phyloP scores from a whole-genome alignment of 2,888 invertebrate species.

The Drosophila acutilabella region DNA sequence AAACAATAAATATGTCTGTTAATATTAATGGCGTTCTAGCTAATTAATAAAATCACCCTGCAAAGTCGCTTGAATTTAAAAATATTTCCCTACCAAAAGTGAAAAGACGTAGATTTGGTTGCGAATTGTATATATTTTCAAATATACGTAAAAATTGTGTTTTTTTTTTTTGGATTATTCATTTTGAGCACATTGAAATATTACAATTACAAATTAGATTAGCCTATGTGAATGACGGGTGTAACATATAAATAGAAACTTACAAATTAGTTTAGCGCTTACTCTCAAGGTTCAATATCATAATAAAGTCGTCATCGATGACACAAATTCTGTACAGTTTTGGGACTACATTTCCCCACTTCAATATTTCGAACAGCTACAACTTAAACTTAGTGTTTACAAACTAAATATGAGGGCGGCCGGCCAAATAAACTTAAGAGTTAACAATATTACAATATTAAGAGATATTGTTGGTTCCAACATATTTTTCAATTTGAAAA shows the following conservation, averaged over 20 bases:
- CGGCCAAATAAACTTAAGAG: constrained; percentile 52
- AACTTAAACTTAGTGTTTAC: constrained; percentile 35
- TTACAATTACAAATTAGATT: constrained; percentile 49
- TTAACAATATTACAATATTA: constrained; percentile 40
- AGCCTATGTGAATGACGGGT: constrained; percentile 57
- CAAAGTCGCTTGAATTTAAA: neutral
- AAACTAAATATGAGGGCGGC: constrained; percentile 51
- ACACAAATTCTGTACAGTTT: constrained; percentile 54
- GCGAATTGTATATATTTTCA: constrained; percentile 43
- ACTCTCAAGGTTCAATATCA: constrained; percentile 42
- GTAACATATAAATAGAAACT: constrained; percentile 74
- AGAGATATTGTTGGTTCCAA: constrained; percentile 47
- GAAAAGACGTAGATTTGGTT: constrained; percentile 25
- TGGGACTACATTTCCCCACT: constrained; percentile 12
- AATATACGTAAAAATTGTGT: constrained; percentile 41
- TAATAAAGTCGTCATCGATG: constrained; percentile 58
- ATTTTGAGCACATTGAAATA: constrained; percentile 64
- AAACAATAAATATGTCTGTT: too few species aligned
- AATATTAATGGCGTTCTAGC: neutral
- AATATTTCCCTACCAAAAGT: neutral
- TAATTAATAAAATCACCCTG: neutral
- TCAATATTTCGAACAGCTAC: constrained; percentile 37
- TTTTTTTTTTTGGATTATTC: constrained; percentile 18
- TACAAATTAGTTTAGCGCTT: constrained; percentile 53
- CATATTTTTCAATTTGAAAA: constrained; percentile 63